Evolutionary conservation across 2,113 vertebrate genomes (phyloP), one percentile per base, ranked within the genome.

Genomic region (Forbesichthys agassizii): DNA sequence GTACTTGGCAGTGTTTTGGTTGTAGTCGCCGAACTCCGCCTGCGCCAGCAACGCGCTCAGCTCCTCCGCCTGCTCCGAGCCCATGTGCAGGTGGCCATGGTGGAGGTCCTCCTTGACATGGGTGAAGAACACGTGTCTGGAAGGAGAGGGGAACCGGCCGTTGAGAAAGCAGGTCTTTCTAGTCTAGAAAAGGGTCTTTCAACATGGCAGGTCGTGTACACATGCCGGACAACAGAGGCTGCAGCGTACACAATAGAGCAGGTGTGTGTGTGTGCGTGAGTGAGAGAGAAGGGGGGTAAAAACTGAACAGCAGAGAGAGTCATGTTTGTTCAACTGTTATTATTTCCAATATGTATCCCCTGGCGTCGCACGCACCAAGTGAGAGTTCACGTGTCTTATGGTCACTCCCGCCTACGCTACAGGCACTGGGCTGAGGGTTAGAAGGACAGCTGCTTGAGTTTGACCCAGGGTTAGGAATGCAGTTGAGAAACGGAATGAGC

Each of bases 1-100:
- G 86, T 99, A 99, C 88, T 95, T 95, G 73, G 97, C 97, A 0
- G 96, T 99, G 90, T 98, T 99, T 90, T 98, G 96, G 83, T 98
- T 98, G 85, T 98, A 98, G 88, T 99, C 96, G 1, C 97, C 97
- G 18, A 96, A 98, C 81, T 98, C 96, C 3, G 95, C 94, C 86
- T 99, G 97, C 5, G 96, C 96, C 90, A 98, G 80, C 33, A 98
- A 90, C 0, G 96, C 95, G 3, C 96, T 96, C 67, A 99, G 95
- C 82, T 96, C 95, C 84, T 96, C 90, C 0, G 96, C 96, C 76
- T 96, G 95, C 67, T 98, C 96, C 0, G 94, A 92, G 68, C 93
- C 93, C 86, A 96, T 98, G 7, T 93, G 94, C 63, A 99, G 94
- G 81, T 96, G 96, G 54, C 96, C 96, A 11, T 95, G 91, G 6